Conservation (phyloP, 2,797 vertebrate genomes). For the Anguilla anguilla region DNA sequence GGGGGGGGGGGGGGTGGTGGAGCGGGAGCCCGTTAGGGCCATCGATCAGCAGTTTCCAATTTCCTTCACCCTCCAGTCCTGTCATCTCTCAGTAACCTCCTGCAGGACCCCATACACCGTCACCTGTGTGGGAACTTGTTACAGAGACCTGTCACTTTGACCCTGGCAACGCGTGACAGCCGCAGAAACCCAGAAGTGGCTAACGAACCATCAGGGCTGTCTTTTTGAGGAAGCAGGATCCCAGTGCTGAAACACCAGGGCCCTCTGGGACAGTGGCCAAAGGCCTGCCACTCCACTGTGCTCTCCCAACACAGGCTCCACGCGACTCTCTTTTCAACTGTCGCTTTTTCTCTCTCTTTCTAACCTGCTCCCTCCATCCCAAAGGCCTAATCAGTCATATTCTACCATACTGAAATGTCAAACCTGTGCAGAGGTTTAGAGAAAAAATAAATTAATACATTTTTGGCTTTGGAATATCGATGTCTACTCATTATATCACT, state of each 20-base stretch:
- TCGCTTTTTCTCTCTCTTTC: neutral
- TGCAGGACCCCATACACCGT: neutral
- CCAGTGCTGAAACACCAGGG: constrained; percentile 15
- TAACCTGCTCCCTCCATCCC: neutral
- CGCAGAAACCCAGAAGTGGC: neutral
- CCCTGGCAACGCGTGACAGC: neutral
- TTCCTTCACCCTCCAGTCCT: neutral
- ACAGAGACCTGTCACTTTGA: constrained; percentile 34
- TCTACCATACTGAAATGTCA: neutral
- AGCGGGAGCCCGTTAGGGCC: neutral
- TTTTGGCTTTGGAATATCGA: neutral
- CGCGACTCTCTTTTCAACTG: neutral
- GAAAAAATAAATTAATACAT: neutral
- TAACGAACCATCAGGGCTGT: constrained; percentile 33
- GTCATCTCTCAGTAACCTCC: neutral
- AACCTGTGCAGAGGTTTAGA: neutral
- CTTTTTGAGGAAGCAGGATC: constrained; percentile 4
- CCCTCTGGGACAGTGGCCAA: constrained; percentile 22
- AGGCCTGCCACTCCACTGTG: constrained; percentile 10
- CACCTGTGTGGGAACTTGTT: constrained; percentile 15
- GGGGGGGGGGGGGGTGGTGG: neutral
- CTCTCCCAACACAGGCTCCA: neutral
- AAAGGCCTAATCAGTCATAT: constrained; percentile 2
- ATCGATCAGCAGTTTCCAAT: constrained; percentile 8
- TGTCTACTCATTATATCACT: neutral